These are phyloP conservation scores for Rattus norvegicus DNA, from an alignment of 2,113 vertebrate species.

Conservation along the genomic window GRCr8 NC_086025.1:46866001-46866500, in stretches of 20 bases:
- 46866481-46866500: slow-evolving; percentile 42
- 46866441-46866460: slow-evolving; percentile 62
- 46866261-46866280: not conserved
- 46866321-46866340: not conserved
- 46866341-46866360: slow-evolving; percentile 35
- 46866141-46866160: not conserved
- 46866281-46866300: slow-evolving; percentile 41
- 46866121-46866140: not conserved
- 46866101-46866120: not conserved
- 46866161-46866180: not conserved
- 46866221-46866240: not conserved
- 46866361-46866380: not conserved
- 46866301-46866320: not conserved
- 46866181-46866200: not conserved
- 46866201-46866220: no score
- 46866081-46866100: not conserved
- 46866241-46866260: not conserved
- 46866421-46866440: slow-evolving; percentile 22
- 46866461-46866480: slow-evolving; percentile 64
- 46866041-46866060: no score
- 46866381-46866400: slow-evolving; percentile 18
- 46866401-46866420: not conserved
- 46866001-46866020: not conserved
- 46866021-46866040: not conserved
- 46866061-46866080: not conserved